Conservation (phyloP, 2,797 vertebrate genomes). For the Novumbra hubbsi region DNA sequence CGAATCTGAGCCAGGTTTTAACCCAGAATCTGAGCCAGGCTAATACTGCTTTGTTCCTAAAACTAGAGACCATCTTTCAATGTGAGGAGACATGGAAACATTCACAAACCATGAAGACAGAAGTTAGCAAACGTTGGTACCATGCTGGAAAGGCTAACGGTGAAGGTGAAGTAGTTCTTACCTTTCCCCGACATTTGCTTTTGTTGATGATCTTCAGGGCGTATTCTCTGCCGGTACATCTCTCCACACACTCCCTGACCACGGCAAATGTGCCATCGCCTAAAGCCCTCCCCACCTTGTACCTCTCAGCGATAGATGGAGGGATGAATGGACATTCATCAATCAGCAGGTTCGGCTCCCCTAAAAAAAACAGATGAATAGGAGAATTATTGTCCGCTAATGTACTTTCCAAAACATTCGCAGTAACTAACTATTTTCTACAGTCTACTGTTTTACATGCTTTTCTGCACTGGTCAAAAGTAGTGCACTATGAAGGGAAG, state of each 20-base stretch:
- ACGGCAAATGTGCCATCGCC: slow-evolving; percentile 97
- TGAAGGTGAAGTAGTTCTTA: slow-evolving; percentile 57
- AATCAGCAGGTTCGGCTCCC: slow-evolving; percentile 69
- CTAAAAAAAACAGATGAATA: slow-evolving; percentile 48
- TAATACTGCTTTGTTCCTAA: no score
- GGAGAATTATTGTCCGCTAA: background rate
- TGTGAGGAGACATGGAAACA: background rate
- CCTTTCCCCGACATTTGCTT: slow-evolving; percentile 96
- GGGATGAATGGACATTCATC: slow-evolving; percentile 88
- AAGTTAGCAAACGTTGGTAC: background rate
- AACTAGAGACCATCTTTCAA: background rate
- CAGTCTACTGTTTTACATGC: background rate
- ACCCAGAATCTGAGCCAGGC: no score
- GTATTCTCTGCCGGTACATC: slow-evolving; percentile 92
- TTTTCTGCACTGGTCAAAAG: background rate
- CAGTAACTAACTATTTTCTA: background rate
- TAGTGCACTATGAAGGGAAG: background rate
- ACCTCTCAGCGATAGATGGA: slow-evolving; percentile 89
- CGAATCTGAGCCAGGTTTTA: no score
- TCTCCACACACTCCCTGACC: slow-evolving; percentile 96
- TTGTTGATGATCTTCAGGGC: slow-evolving; percentile 99
- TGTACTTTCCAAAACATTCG: background rate
- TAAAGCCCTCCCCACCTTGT: slow-evolving; percentile 93
- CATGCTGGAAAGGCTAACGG: background rate
- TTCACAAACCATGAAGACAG: background rate